Evolutionary conservation across 2,797 vertebrate genomes (phyloP).

Genomic region (Galagoides demidoff): DNA sequence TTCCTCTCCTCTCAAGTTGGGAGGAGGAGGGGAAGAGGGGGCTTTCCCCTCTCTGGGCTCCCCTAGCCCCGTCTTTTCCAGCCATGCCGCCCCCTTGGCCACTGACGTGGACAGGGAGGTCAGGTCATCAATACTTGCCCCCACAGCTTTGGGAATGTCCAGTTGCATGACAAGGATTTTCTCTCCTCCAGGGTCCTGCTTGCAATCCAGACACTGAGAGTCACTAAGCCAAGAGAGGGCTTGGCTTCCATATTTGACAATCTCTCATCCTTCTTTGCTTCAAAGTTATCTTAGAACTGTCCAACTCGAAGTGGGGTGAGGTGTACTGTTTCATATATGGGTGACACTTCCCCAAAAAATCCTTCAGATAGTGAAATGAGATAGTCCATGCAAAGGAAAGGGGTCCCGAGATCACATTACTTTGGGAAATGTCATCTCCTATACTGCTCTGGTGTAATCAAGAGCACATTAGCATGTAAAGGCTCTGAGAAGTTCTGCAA

Average conservation of each 20-base stretch:
- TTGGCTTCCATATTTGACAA: fast-evolving
- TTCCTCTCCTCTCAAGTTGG: background rate
- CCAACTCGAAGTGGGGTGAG: fast-evolving
- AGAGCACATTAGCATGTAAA: background rate
- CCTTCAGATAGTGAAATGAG: background rate
- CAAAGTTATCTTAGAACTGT: background rate
- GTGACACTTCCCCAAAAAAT: background rate
- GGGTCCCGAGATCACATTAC: background rate
- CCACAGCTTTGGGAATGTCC: background rate
- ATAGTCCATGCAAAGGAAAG: background rate
- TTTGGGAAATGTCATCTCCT: background rate
- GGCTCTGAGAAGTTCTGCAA: constrained; percentile 23
- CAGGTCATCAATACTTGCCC: background rate
- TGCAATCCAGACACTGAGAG: background rate
- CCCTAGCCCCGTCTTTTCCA: background rate
- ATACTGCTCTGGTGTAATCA: background rate
- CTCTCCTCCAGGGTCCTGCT: background rate
- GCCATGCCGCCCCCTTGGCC: background rate
- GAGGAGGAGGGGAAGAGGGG: background rate
- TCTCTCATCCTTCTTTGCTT: background rate
- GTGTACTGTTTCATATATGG: fast-evolving
- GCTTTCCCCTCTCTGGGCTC: background rate
- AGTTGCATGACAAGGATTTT: background rate
- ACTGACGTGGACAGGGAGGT: background rate
- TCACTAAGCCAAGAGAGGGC: no score